Base-by-base conservation (phyloP, 2,797 vertebrate species). In the Eospalax fontanierii region DNA sequence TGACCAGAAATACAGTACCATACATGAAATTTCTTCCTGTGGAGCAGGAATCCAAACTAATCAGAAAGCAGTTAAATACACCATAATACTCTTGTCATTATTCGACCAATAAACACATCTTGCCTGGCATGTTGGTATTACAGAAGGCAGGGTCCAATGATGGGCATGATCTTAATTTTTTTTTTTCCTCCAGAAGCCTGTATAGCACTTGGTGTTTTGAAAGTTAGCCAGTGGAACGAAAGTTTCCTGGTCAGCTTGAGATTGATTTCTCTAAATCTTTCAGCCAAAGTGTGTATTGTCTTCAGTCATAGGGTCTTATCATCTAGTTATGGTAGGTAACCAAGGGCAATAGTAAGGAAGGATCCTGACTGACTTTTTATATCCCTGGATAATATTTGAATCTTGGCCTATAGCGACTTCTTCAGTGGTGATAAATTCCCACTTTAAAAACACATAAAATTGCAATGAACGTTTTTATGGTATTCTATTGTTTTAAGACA, bases 401-500 rank as follows among this genome's bases (percentile, higher is more conserved):
- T 93, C 35, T 88, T 90, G 30, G 24, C 19, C 43, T 19, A 40
- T 1, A 92, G 57, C 50, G 22, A 80, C 79, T 86, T 90, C 88
- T 38, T 89, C 94, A 86, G 18, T 75, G 43, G 14, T 90, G 26
- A 90, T 95, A 81, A 46, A 76, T 90, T 78, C 85, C 46, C 12
- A 81, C 28, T 89, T 89, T 30, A 74, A 54, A 73, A 73, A 9
- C 40, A 79, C 5, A 76, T 4, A 57, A 76, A 40, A 28, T 50
- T 93, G 14, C 68, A 89, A 84, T 93, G 75, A 71, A 61, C 26
- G 46, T 85, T 96, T 90, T 94, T 28, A 84, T 95, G 35, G 14
- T 38, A 61, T 3, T 50, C 30, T 90, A 21, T 85, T 63, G 15
- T 91, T 90, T 92, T 93, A 81, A 93, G 68, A 82, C 26, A 79